A percentile compares a stretch with the other conserved stretches of the same genome.
Evolutionary conservation across 2,113 vertebrate species (phyloP).

Genomic region (Theristicus caerulescens): DNA sequence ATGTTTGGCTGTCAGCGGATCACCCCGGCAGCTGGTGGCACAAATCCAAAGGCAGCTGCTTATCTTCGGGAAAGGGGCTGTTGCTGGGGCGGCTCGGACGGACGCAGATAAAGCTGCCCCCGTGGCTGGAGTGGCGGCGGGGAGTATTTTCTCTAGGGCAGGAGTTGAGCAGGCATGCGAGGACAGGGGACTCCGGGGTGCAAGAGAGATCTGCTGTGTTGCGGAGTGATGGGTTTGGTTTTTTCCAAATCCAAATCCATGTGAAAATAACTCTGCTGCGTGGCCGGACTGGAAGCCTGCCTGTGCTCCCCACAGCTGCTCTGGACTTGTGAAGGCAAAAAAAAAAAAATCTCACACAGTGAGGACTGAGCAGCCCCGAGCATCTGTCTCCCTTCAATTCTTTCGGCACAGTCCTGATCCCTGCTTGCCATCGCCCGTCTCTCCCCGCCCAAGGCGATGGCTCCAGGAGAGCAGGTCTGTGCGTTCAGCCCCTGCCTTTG

Average conservation of each 20-base stretch:
- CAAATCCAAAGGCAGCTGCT: conserved; percentile 57
- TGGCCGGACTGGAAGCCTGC: conserved; percentile 4
- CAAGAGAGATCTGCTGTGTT: neutral
- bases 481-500: neutral
- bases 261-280: neutral
- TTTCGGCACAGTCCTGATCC: neutral
- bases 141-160: neutral
- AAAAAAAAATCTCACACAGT: neutral
- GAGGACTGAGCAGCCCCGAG: neutral
- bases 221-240: neutral
- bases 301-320: neutral
- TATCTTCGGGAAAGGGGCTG: conserved; percentile 40
- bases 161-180: neutral
- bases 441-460: neutral
- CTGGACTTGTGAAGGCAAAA: neutral
- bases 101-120: neutral
- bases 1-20: conserved; percentile 46
- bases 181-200: neutral
- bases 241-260: neutral
- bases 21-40: conserved; percentile 42
- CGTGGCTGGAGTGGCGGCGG: neutral
- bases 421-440: neutral
- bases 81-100: neutral
- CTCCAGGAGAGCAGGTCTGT: neutral
- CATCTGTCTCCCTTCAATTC: neutral